A percentile compares a stretch with the other conserved stretches of the same genome.
Evolutionary conservation across 2,888 invertebrate species (phyloP).

Genomic region (Creontiades dilutus): DNA sequence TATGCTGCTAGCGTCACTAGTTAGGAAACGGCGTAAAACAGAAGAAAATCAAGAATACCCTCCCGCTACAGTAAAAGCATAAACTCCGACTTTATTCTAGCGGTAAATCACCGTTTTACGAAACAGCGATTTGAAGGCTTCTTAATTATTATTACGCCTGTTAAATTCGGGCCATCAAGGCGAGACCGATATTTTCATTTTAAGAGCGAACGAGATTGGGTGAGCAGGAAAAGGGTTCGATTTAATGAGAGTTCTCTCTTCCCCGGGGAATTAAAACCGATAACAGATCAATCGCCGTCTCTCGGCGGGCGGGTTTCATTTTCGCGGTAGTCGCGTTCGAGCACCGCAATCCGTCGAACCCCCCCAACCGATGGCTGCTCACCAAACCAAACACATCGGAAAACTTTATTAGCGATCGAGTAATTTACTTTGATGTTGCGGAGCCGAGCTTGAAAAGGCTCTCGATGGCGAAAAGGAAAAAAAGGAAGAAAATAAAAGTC

Average conservation of each 20-base stretch:
- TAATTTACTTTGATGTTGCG: conserved; percentile 13
- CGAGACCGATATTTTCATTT: conserved; percentile 5
- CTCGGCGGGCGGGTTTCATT: conserved; percentile 13
- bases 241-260: neutral
- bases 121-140: neutral
- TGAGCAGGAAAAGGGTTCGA: neutral
- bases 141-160: conserved; percentile 15
- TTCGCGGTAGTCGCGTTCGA: neutral
- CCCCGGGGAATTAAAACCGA: conserved; percentile 5
- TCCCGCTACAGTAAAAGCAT: neutral
- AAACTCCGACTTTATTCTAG: neutral
- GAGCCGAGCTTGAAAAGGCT: neutral
- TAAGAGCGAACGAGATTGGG: neutral
- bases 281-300: conserved; percentile 14
- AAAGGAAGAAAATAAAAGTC: neutral
- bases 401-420: conserved; percentile 18
- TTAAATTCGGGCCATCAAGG: neutral
- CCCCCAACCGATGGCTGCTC: neutral
- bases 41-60: too few species aligned
- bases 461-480: too few species aligned
- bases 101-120: neutral
- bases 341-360: neutral
- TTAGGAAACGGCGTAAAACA: too few species aligned
- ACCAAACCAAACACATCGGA: conserved; percentile 13
- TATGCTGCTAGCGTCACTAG: too few species aligned